phyloP scores from a whole-genome alignment of 2,797 vertebrate species.

The Sciurus vulgaris region DNA sequence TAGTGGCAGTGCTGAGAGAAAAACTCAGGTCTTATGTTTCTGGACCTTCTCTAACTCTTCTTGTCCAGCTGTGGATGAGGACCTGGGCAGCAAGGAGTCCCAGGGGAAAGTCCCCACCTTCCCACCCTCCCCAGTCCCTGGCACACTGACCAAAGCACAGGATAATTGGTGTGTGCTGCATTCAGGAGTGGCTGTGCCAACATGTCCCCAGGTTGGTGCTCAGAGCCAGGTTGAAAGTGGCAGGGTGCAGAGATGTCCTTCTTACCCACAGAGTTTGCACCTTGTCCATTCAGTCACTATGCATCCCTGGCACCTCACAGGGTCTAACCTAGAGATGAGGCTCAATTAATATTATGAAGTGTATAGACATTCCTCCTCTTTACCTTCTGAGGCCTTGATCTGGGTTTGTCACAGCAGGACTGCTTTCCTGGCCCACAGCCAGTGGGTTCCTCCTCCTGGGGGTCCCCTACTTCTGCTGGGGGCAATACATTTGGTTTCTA shows the following conservation, averaged over 20 bases:
- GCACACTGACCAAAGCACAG: neutral
- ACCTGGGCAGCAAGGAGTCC: fast-evolving
- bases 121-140: neutral
- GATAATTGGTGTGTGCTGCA: no score
- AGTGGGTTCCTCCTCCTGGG: neutral
- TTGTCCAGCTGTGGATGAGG: fast-evolving
- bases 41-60: neutral
- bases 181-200: neutral
- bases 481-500: neutral
- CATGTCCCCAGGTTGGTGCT: neutral
- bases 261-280: neutral
- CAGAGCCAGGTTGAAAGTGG: neutral
- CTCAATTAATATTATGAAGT: neutral
- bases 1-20: neutral
- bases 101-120: fast-evolving
- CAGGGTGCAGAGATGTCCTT: neutral
- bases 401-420: neutral
- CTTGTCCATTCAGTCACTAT: neutral
- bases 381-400: neutral
- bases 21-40: neutral
- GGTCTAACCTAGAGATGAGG: neutral
- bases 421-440: neutral
- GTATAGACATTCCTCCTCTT: neutral
- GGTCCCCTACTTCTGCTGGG: neutral
- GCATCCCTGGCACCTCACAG: no score